Conservation (phyloP, 2,888 invertebrate genomes). For the Pyrocoelia pectoralis region DNA sequence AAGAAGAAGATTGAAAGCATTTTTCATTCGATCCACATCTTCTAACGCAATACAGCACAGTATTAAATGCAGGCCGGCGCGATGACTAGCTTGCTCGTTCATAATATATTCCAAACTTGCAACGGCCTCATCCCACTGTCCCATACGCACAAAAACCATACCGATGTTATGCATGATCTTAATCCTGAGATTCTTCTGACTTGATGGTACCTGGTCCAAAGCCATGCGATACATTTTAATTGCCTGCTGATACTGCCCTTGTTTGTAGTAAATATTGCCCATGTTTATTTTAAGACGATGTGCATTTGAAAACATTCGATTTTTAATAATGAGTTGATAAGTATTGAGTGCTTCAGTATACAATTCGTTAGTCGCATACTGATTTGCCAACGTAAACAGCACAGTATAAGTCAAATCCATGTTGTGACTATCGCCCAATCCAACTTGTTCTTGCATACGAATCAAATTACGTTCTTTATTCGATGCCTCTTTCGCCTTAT, state of each 20-base stretch:
- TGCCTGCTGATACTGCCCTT: conserved; percentile 92
- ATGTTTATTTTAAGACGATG: conserved; percentile 96
- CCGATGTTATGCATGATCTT: conserved; percentile 99
- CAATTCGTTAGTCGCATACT: conserved; percentile 94
- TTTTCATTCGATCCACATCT: conserved; percentile 92
- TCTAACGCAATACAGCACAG: conserved; percentile 88
- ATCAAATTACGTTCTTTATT: conserved; percentile 90
- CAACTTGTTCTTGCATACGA: conserved; percentile 90
- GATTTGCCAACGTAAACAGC: conserved; percentile 93
- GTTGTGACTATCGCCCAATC: conserved; percentile 89
- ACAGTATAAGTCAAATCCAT: conserved; percentile 96
- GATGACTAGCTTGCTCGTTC: conserved; percentile 87
- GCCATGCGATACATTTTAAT: conserved; percentile 99
- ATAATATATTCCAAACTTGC: conserved; percentile 98
- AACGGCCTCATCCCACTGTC: conserved; percentile 95
- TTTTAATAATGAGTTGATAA: conserved; percentile 92
- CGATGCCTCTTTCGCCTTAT: conserved; percentile 96
- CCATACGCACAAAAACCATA: conserved; percentile 92
- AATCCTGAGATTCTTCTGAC: conserved; percentile 90
- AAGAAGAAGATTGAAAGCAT: conserved; percentile 88
- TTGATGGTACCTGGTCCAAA: conserved; percentile 93
- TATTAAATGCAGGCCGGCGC: conserved; percentile 85
- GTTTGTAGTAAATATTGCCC: conserved; percentile 96
- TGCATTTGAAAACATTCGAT: conserved; percentile 92
- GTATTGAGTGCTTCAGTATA: conserved; percentile 95